A percentile compares a stretch with the other conserved stretches of the same genome.
Conservation (phyloP, 2,113 vertebrate genomes). For the Clarias batrachus region DNA sequence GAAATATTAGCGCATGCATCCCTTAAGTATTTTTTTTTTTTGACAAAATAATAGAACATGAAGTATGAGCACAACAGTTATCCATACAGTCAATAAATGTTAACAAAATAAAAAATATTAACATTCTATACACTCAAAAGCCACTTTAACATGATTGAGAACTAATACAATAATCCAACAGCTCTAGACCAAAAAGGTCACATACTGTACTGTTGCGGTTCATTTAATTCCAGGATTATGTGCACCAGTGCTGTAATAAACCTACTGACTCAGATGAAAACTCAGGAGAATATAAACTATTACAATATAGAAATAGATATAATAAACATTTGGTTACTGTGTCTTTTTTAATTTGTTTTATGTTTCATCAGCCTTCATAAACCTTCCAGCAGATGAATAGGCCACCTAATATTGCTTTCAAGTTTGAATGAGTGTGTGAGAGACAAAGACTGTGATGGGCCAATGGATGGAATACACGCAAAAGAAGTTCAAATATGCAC, state of each 20-base stretch:
- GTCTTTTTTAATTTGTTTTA: not conserved
- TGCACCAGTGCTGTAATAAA: not conserved
- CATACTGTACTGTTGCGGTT: not conserved
- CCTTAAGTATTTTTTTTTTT: not conserved
- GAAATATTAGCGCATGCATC: too few species aligned
- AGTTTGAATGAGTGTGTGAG: not conserved
- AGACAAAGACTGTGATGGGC: not conserved
- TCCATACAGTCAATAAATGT: not conserved
- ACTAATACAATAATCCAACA: not conserved
- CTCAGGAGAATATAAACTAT: not conserved
- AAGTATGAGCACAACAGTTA: not conserved
- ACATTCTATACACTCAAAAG: not conserved
- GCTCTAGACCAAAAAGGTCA: not conserved
- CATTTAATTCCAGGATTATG: not conserved
- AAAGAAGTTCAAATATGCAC: too few species aligned
- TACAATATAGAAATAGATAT: not conserved
- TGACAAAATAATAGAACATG: constrained; percentile 17
- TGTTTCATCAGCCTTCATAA: not conserved
- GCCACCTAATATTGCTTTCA: not conserved
- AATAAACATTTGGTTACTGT: not conserved
- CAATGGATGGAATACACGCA: not conserved
- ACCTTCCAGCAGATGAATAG: not conserved
- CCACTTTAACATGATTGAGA: not conserved
- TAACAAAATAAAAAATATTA: not conserved
- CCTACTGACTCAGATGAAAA: not conserved